phyloP scores from a whole-genome alignment of 1,140 invertebrate species.

The Drosophila insularis region DNA sequence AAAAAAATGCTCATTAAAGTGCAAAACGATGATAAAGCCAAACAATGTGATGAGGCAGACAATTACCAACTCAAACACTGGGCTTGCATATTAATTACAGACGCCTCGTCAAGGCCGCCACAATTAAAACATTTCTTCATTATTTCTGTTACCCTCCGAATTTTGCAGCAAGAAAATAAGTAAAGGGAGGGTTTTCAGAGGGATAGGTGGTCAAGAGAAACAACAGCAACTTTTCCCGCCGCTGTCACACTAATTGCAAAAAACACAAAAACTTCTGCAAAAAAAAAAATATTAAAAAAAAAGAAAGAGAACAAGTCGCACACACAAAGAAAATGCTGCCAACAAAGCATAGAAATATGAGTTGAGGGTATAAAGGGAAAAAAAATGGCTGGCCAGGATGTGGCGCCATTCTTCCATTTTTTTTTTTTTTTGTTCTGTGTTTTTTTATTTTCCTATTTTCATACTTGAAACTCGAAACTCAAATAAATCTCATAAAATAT shows the following conservation, averaged over 20 bases:
- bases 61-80: conserved; percentile 40
- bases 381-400: conserved; percentile 48
- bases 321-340: conserved; percentile 18
- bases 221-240: conserved; percentile 10
- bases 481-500: conserved; percentile 81
- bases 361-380: conserved; percentile 17
- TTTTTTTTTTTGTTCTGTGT: conserved; percentile 27
- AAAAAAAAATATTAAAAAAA: conserved; percentile 9
- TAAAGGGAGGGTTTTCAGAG: neutral
- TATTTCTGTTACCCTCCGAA: conserved; percentile 33
- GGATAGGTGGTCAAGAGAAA: conserved; percentile 8
- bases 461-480: conserved; percentile 71
- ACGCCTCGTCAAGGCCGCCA: conserved; percentile 61
- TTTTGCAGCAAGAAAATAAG: too few relatives aligned
- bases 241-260: conserved; percentile 73
- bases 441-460: conserved; percentile 25
- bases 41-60: conserved; percentile 17
- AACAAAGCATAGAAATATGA: conserved; percentile 43
- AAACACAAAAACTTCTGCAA: conserved; percentile 70
- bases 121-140: conserved; percentile 76
- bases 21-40: neutral
- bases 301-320: conserved; percentile 7
- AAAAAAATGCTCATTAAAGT: neutral
- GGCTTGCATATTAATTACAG: conserved; percentile 62
- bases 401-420: conserved; percentile 34